phyloP scores from a whole-genome alignment of 2,888 invertebrate genomes.

The Anthophora plumipes region DNA sequence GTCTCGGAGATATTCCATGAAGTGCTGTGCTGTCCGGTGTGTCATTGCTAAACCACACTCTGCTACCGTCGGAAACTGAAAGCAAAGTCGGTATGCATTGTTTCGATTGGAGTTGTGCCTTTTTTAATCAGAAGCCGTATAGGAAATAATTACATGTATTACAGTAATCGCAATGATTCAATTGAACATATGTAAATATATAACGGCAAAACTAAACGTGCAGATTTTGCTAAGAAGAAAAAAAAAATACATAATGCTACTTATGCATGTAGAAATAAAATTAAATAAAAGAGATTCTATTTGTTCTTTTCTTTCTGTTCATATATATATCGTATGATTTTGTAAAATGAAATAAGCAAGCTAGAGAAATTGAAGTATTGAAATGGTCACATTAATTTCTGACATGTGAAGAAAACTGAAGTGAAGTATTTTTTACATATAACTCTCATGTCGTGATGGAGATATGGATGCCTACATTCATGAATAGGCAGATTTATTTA shows the following conservation, averaged over 20 bases:
- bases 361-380: conserved; percentile 11
- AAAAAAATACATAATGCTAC: conserved; percentile 7
- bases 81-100: conserved; percentile 22
- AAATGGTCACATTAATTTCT: not conserved
- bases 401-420: not conserved
- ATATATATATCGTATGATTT: not conserved
- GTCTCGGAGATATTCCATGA: conserved; percentile 88
- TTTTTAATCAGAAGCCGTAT: not conserved
- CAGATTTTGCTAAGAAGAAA: conserved; percentile 29
- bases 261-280: conserved; percentile 17
- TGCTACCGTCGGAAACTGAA: conserved; percentile 82
- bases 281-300: not conserved
- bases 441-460: not conserved
- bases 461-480: conserved; percentile 17
- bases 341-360: conserved; percentile 23
- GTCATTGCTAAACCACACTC: conserved; percentile 86
- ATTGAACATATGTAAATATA: conserved; percentile 18
- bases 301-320: not conserved
- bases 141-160: conserved; percentile 14
- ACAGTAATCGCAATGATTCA: conserved; percentile 21
- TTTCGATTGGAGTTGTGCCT: not conserved
- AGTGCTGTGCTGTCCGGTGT: conserved; percentile 81
- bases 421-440: conserved; percentile 31
- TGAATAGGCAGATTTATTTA: conserved; percentile 24
- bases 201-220: conserved; percentile 47